Evolutionary conservation across 2,113 vertebrate species (phyloP), one percentile per base, ranked within the genome.

Genomic region (Aspiorhynchus laticeps): DNA sequence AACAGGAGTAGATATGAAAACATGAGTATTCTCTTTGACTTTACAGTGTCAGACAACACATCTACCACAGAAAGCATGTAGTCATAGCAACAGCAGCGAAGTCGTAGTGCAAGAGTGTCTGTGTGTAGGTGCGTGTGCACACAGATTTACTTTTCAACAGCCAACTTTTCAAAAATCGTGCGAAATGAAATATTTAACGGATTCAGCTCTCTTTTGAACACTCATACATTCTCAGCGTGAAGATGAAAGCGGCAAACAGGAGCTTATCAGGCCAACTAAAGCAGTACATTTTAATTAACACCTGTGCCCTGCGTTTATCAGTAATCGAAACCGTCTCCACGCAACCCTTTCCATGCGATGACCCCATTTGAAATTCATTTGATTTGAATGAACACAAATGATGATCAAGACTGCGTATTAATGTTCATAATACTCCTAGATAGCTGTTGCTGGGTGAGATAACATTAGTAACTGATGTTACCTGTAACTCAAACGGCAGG

Each of bases 31-130:
- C 83, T 85, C 73, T 77, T 82, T 88, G 26, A 56, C 67, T 80
- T 81, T 82, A 84, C 77, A 33, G 82, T 85, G 82, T 76, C 83
- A 87, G 82, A 90, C 81, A 88, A 88, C 63, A 83, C 78, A 73
- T 80, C 87, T 87, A 79, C 77, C 31, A 11, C 46, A 48, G 74
- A 80, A 85, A 51, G 43, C 28, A 87, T 80, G 89, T 90, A 88
- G 89, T 87, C 89, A 90, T 90, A 83, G 89, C 87, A 90, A 90
- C 89, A 88, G 85, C 71, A 31, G 78, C 6, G 11, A 67, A 86
- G 67, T 84, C 28, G 83, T 33, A 24, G 83, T 77, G 74, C 38
- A 36, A 48, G 79, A 63, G 41, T 53, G 73, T 85, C 80, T 86
- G 77, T 73, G 76, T 73, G 63, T 71, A 36, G 67, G 76, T 85